Evolutionary conservation across 2,797 vertebrate genomes (phyloP), one percentile per base, ranked within the genome.

Genomic region (Thripadectes ignobilis): DNA sequence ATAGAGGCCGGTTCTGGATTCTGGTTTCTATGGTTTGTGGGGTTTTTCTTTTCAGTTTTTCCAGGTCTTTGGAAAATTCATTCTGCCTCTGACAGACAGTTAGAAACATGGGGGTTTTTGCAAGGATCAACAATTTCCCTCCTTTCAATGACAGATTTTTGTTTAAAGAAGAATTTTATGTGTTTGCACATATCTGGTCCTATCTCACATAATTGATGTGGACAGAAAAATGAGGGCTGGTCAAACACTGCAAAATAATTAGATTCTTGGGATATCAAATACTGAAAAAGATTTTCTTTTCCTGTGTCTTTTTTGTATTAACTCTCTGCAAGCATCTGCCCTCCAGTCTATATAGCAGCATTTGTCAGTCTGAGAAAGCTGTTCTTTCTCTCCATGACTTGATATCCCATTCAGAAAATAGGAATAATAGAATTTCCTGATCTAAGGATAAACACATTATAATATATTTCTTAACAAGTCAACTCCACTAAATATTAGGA

Each of bases 241-340:
- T 43, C 78, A 94, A 95, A 94, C 29, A 89, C 0, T 89, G 41
- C 10, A 86, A 95, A 92, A 85, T 80, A 92, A 92, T 93, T 86
- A 78, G 45, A 76, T 94, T 84, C 34, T 59, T 84, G 26, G 32
- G 74, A 89, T 93, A 89, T 24, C 52, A 95, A 88, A 84, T 59
- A 90, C 85, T 85, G 77, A 8, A 74, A 80, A 51, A 72, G 2
- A 29, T 83, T 95, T 85, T 67, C 12, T 71, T 87, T 92, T 45
- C 27, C 39, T 46, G 3, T 79, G 19, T 45, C 29, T 72, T 82
- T 92, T 88, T 78, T 74, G 2, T 57, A 79, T 55, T 84, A 57
- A 23, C 59, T 87, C 85, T 82, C 39, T 75, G 72, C 79, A 92
- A 89, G 65, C 10, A 89, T 61, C 38, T 89, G 21, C 38, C 71